Evolutionary conservation across 2,797 vertebrate genomes (phyloP).

Genomic region (Aulostomus chinensis): DNA sequence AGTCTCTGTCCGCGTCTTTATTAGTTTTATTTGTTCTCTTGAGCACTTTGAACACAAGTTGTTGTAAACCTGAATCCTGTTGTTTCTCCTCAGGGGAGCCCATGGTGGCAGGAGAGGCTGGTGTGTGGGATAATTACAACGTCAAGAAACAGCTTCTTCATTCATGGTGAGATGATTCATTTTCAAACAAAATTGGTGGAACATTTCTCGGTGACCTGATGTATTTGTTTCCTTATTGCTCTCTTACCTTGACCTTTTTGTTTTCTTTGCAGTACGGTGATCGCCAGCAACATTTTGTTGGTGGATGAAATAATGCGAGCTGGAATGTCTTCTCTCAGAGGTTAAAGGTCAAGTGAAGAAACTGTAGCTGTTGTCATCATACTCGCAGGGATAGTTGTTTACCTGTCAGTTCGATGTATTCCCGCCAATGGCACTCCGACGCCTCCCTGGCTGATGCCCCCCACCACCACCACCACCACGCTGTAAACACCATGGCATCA

Average conservation of each 20-base stretch:
- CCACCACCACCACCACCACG: slow-evolving; percentile 31
- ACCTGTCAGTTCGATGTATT: slow-evolving; percentile 31
- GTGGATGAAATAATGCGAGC: slow-evolving; percentile 99
- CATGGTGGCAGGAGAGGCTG: slow-evolving; percentile 89
- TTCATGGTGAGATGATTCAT: slow-evolving; percentile 85
- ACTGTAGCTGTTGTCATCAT: slow-evolving; percentile 23
- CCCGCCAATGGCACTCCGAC: slow-evolving; percentile 41
- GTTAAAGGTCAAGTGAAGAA: slow-evolving; percentile 76
- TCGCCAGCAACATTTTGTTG: slow-evolving; percentile 95
- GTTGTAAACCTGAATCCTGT: neutral
- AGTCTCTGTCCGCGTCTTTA: no score
- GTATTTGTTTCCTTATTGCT: no score
- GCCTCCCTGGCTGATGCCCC: slow-evolving; percentile 42
- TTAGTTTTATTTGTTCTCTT: no score
- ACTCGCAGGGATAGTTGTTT: slow-evolving; percentile 44
- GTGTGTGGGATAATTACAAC: slow-evolving; percentile 96
- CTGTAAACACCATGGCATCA: no score
- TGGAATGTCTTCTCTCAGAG: slow-evolving; percentile 96
- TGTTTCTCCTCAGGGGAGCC: slow-evolving; percentile 85
- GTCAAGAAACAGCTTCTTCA: slow-evolving; percentile 98
- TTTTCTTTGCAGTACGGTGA: slow-evolving; percentile 86
- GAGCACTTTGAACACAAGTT: neutral
- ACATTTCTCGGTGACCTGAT: neutral
- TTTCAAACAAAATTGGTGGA: neutral
- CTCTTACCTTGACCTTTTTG: neutral